phyloP scores from a whole-genome alignment of 92 coral and sea anemone species.

The Paragorgia papillata region DNA sequence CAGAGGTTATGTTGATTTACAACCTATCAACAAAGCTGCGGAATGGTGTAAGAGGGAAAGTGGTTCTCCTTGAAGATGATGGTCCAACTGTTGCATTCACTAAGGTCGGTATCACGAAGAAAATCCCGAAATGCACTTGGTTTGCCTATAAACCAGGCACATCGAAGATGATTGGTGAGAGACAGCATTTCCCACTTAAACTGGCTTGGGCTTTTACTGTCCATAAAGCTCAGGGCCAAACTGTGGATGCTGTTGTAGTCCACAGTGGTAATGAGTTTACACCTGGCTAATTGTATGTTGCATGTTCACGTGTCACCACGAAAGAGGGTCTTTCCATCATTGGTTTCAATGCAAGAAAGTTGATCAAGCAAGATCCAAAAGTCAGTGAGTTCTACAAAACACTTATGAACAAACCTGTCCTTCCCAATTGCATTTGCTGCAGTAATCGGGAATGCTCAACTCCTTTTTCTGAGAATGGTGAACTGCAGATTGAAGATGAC shows the following conservation, averaged over 20 bases:
- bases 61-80: conserved; percentile 20
- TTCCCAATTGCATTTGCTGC: conserved; percentile 22
- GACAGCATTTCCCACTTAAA: conserved; percentile 49
- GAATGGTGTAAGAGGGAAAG: conserved; percentile 55
- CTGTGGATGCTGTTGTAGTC: conserved; percentile 47
- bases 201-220: conserved; percentile 47
- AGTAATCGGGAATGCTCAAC: conserved; percentile 6
- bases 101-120: conserved; percentile 35
- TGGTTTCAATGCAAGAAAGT: conserved; percentile 22
- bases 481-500: conserved; percentile 11
- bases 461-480: not conserved
- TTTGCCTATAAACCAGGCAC: conserved; percentile 25
- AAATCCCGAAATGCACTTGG: conserved; percentile 44
- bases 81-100: conserved; percentile 27
- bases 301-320: conserved; percentile 34
- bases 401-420: conserved; percentile 2
- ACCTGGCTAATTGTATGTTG: conserved; percentile 53
- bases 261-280: conserved; percentile 54
- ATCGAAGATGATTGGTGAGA: conserved; percentile 21
- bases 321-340: conserved; percentile 22
- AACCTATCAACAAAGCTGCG: conserved; percentile 42
- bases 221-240: conserved; percentile 50
- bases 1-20: conserved; percentile 55
- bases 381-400: conserved; percentile 24
- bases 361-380: conserved; percentile 17